Evolutionary conservation across 2,888 invertebrate genomes (phyloP).

Genomic region (Pecten maximus): DNA sequence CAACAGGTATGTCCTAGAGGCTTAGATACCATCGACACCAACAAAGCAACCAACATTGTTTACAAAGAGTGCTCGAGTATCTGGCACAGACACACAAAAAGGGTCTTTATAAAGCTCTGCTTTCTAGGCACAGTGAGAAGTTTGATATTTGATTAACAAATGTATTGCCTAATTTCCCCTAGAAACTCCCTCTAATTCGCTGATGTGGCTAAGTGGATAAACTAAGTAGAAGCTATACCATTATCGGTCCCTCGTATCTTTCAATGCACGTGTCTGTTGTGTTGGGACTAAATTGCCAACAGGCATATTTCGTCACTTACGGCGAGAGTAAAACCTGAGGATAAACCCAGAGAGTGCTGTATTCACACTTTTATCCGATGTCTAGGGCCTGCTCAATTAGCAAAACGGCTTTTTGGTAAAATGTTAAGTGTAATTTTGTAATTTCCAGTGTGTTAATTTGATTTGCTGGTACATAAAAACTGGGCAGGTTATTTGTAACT

Average conservation of each 20-base stretch:
- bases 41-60: too few relatives aligned
- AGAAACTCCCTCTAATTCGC: background rate
- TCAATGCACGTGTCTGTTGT: background rate
- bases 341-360: background rate
- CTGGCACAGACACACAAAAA: too few relatives aligned
- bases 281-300: background rate
- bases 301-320: background rate
- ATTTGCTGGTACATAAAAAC: background rate
- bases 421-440: constrained; percentile 26
- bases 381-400: constrained; percentile 16
- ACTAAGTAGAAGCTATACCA: background rate
- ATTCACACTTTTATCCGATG: background rate
- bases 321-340: background rate
- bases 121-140: background rate
- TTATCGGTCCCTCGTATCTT: background rate
- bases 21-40: too few relatives aligned
- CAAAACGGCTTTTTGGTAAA: constrained; percentile 16
- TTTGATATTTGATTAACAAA: background rate
- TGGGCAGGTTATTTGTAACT: background rate
- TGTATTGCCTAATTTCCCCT: background rate
- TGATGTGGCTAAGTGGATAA: constrained; percentile 2
- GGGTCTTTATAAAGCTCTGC: background rate
- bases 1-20: too few relatives aligned
- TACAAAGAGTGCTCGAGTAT: too few relatives aligned
- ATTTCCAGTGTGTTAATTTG: background rate